These are phyloP conservation scores for Bombus superbus DNA, from an alignment of 1,140 invertebrate species.

Conservation along the genomic window DNA sequence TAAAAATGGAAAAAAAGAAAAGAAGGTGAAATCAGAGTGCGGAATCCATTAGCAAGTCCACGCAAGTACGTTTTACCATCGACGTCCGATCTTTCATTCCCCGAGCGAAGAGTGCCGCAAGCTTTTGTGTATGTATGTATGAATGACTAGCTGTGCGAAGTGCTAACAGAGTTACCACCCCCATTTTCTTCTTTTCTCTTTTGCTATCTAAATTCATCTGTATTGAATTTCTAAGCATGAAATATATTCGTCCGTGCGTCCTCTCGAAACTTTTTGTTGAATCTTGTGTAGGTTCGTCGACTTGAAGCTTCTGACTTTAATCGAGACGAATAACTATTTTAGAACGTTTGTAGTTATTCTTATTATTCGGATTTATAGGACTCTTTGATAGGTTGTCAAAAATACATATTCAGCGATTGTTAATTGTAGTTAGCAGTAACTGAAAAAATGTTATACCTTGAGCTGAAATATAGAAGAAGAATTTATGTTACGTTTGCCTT, in stretches of 20 bases:
- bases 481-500: no score
- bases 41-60: conserved; percentile 69
- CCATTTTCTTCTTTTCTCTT: conserved; percentile 12
- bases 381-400: no score
- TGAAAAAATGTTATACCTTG: no score
- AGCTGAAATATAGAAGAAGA: no score
- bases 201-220: conserved; percentile 26
- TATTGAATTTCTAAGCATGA: conserved; percentile 10
- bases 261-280: no score
- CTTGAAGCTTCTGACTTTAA: neutral
- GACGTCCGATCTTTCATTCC: conserved; percentile 70
- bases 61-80: conserved; percentile 62
- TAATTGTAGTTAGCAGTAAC: no score
- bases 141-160: conserved; percentile 39
- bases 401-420: no score
- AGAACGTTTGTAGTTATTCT: no score
- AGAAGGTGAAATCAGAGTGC: conserved; percentile 64
- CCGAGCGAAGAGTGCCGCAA: conserved; percentile 38
- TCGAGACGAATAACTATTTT: neutral
- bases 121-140: conserved; percentile 59
- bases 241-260: neutral
- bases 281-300: neutral
- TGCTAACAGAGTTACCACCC: conserved; percentile 21
- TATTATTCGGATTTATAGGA: no score
- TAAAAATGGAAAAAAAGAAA: neutral